Percentiles rank a stretch among this genome's conserved stretches.
These are phyloP conservation scores for Acholoe squamosa DNA, from an alignment of 2,888 invertebrate species.

Conservation along the genomic window DNA sequence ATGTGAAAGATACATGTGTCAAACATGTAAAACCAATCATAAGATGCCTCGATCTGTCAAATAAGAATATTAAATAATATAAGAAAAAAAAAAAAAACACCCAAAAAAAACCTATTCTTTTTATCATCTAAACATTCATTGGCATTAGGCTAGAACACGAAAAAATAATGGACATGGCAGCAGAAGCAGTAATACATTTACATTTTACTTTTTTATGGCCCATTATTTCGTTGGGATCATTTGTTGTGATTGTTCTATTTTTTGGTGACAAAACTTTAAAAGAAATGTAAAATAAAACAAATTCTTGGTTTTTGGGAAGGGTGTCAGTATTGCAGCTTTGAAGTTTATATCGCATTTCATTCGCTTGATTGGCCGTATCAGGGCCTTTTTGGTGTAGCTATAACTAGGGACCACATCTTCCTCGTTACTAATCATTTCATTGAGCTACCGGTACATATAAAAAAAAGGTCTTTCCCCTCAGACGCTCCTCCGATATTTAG, in stretches of 20 bases:
- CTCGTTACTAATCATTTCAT: background rate
- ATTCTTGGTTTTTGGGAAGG: constrained; percentile 19
- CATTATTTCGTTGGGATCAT: constrained; percentile 39
- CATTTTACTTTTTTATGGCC: constrained; percentile 7
- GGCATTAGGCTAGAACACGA: constrained; percentile 32
- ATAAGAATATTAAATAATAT: background rate
- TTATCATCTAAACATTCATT: background rate
- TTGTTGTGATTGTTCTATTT: background rate
- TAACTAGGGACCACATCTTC: no score
- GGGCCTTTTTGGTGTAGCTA: background rate
- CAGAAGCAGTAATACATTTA: constrained; percentile 46
- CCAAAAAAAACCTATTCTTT: no score
- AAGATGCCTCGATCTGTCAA: constrained; percentile 34
- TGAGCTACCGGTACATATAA: no score
- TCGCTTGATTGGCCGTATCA: background rate
- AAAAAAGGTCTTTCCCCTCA: no score
- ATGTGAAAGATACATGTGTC: constrained; percentile 63
- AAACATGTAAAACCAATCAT: constrained; percentile 38
- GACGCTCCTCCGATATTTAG: no score
- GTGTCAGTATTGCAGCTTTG: background rate
- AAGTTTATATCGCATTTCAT: background rate
- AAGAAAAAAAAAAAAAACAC: background rate
- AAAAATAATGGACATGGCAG: constrained; percentile 56
- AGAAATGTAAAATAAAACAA: background rate
- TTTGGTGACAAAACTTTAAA: background rate